Base-by-base conservation (phyloP, 2,113 vertebrate genomes). In the Esox niger region DNA sequence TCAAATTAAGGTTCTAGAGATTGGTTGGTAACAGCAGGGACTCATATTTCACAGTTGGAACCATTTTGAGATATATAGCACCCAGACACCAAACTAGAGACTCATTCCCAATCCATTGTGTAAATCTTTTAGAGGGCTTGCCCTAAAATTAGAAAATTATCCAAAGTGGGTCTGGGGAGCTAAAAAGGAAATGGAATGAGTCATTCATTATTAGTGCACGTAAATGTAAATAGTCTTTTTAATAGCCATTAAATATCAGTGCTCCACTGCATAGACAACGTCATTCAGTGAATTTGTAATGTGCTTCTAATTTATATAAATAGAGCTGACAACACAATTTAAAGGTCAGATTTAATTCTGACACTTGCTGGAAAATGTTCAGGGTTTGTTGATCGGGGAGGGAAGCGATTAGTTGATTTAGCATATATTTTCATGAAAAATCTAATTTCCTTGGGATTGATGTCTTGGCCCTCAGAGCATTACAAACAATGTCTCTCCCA, bases 191-290 rank as follows among this genome's bases (percentile, higher is more conserved):
- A 62, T 33, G 20, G 57, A 59, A 23, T 10, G 27, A 52, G 47
- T 52, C 47, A 52, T 17, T 23, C 17, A n/a, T 43, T n/a, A n/a
- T n/a, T 4, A 30, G 11, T 15, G 17, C 29, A 62, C 10, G 30
- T 63, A 27, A n/a, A 27, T 63, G 46, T 15, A 30, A 54, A 66
- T 17, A 11, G 29, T 4, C 15, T 15, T 23, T 23, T 3, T 27
- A 27, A 64, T 64, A 46, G 25, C 57, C 17, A 31, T 32, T 25
- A 25, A 27, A 49, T n/a, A 6, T 25, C 62, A n/a, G 43, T 17
- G 27, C 49, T 38, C 17, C 30, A 54, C 30, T 65, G 63, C 63
- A 65, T 65, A 23, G 63, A 25, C 46, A 65, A 32, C n/a, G 8
- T 9, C 17, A 49, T 65, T 47, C 49, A 47, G 29, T 6, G 30